Percentiles rank a stretch among this genome's conserved stretches.
Conservation (phyloP, 2,113 vertebrate species). For the Trogon melanurus region DNA sequence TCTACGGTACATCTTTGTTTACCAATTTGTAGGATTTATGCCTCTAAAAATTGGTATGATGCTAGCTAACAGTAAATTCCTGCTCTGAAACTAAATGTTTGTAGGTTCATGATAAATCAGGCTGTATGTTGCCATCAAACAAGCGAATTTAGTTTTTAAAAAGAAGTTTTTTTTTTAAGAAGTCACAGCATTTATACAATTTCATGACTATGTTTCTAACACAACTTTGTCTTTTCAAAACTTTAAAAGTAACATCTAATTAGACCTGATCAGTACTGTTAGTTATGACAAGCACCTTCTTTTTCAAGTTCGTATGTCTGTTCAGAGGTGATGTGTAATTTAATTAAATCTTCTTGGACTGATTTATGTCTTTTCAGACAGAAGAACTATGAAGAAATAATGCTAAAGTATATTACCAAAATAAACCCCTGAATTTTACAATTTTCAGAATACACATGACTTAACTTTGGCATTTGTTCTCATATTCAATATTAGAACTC, state of each 20-base stretch:
- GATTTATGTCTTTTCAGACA: neutral
- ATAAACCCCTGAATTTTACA: accelerated
- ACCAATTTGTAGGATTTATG: neutral
- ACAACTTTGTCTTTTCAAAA: neutral
- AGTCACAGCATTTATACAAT: neutral
- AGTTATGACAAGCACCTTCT: neutral
- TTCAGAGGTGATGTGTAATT: neutral
- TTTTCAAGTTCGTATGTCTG: neutral
- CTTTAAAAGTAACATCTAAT: neutral
- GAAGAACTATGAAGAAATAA: neutral
- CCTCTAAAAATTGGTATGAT: neutral
- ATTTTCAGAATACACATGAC: neutral
- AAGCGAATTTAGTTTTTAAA: neutral
- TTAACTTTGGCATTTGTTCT: neutral
- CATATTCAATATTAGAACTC: neutral
- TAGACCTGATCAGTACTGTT: neutral
- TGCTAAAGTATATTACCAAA: neutral
- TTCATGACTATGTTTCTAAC: neutral
- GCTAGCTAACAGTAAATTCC: neutral
- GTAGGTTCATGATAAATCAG: neutral
- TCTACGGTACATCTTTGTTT: neutral
- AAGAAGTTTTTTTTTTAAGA: neutral
- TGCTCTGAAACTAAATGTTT: neutral
- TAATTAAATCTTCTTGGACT: neutral
- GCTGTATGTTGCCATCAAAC: neutral